These are phyloP conservation scores for Netelia melanura DNA, from an alignment of 2,888 invertebrate species.

Conservation along the genomic window DNA sequence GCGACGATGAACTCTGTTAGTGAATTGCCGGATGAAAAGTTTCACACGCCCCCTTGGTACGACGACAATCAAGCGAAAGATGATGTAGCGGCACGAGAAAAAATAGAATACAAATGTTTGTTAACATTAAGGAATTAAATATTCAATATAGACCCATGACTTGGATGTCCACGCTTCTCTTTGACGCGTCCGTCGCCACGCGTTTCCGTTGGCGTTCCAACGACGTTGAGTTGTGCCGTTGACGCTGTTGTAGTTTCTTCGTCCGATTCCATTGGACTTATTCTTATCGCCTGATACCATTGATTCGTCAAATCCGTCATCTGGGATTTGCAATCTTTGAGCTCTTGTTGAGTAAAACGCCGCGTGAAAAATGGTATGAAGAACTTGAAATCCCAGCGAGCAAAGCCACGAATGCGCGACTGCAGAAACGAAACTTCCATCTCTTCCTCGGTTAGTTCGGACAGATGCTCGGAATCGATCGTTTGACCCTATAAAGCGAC, in stretches of 20 bases:
- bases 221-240: constrained; percentile 80
- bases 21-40: constrained; percentile 29
- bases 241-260: constrained; percentile 87
- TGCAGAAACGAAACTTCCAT: constrained; percentile 95
- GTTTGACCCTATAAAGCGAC: constrained; percentile 89
- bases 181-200: constrained; percentile 73
- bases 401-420: constrained; percentile 93
- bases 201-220: constrained; percentile 70
- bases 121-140: constrained; percentile 75
- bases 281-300: constrained; percentile 98
- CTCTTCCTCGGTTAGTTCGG: constrained; percentile 96
- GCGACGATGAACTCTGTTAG: constrained; percentile 54
- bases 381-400: constrained; percentile 96
- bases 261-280: constrained; percentile 94
- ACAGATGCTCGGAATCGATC: constrained; percentile 96
- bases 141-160: constrained; percentile 82
- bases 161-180: constrained; percentile 76
- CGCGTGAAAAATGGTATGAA: constrained; percentile 98
- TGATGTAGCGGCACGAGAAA: constrained; percentile 30
- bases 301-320: constrained; percentile 98
- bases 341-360: constrained; percentile 96
- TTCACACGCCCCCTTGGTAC: constrained; percentile 46
- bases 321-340: constrained; percentile 98
- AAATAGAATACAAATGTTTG: constrained; percentile 26
- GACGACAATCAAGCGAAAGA: constrained; percentile 52